Percentiles rank a stretch among this genome's conserved stretches.
These are phyloP conservation scores for Lysandra coridon DNA, from an alignment of 2,888 invertebrate genomes.

Conservation along the genomic window DNA sequence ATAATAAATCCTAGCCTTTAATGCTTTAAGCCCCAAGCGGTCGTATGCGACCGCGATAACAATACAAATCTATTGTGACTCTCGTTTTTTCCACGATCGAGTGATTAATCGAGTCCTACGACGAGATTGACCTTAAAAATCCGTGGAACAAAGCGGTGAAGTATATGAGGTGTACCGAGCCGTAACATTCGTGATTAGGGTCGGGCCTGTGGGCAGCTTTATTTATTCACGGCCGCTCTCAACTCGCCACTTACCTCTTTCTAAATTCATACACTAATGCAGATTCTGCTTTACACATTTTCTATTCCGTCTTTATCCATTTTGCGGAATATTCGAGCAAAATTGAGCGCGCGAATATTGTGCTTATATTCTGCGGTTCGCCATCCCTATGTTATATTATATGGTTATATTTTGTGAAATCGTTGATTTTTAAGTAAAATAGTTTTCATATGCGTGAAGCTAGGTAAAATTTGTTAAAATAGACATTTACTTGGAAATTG, in stretches of 20 bases:
- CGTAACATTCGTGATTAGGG: slow-evolving; percentile 65
- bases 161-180: slow-evolving; percentile 62
- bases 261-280: slow-evolving; percentile 33
- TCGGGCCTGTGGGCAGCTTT: slow-evolving; percentile 50
- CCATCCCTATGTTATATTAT: not conserved
- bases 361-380: not conserved
- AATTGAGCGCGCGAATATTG: not conserved
- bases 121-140: slow-evolving; percentile 36
- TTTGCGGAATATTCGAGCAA: not conserved
- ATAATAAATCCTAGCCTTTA: slow-evolving; percentile 2
- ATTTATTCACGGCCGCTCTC: slow-evolving; percentile 70
- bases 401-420: not conserved
- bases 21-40: too few species aligned
- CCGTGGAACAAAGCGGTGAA: slow-evolving; percentile 50
- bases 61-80: too few species aligned
- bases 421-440: not conserved
- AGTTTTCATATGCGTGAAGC: not conserved
- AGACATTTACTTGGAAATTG: not conserved
- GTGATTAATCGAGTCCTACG: not conserved
- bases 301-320: slow-evolving; percentile 6
- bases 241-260: slow-evolving; percentile 50
- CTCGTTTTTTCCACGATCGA: too few species aligned
- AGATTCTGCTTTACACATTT: slow-evolving; percentile 29
- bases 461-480: not conserved
- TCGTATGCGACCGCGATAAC: too few species aligned